phyloP scores from a whole-genome alignment of 2,888 invertebrate species.

The Penaeus monodon region DNA sequence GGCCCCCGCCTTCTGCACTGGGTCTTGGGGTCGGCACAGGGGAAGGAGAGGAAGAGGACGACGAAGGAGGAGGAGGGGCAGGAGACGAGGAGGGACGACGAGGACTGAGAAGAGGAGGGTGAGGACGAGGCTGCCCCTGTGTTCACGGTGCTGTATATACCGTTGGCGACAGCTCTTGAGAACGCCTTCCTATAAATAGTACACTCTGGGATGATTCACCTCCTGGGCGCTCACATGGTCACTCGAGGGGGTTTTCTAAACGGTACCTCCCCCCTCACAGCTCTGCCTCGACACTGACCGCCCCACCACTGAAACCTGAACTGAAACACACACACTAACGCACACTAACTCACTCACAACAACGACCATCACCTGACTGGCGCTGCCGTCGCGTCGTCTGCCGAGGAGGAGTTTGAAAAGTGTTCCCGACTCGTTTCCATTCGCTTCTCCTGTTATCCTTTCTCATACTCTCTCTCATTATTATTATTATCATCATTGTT shows the following conservation, averaged over 20 bases:
- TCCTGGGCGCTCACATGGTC: constrained; percentile 33
- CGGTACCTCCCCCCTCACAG: constrained; percentile 20
- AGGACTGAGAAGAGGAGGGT: constrained; percentile 17
- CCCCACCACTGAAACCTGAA: not conserved
- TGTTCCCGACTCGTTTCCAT: not conserved
- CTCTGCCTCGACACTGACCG: constrained; percentile 31
- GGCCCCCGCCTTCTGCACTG: constrained; percentile 10
- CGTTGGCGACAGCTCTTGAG: constrained; percentile 64
- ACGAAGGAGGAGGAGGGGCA: constrained; percentile 19
- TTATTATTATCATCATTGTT: too few relatives aligned
- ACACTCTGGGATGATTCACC: constrained; percentile 66
- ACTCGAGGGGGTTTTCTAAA: not conserved
- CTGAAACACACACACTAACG: not conserved
- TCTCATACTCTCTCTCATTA: too few relatives aligned
- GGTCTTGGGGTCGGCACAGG: constrained; percentile 19
- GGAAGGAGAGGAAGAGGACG: constrained; percentile 32
- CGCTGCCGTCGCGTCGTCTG: constrained; percentile 47
- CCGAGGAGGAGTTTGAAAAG: constrained; percentile 23
- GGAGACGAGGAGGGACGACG: constrained; percentile 19
- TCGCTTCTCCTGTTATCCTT: not conserved
- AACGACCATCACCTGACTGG: constrained; percentile 34
- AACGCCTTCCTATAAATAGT: constrained; percentile 62
- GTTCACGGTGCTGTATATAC: constrained; percentile 56
- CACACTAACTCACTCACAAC: constrained; percentile 9
- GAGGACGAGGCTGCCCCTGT: constrained; percentile 12